Conservation (phyloP, 1,140 invertebrate genomes). For the Tenebrio molitor region DNA sequence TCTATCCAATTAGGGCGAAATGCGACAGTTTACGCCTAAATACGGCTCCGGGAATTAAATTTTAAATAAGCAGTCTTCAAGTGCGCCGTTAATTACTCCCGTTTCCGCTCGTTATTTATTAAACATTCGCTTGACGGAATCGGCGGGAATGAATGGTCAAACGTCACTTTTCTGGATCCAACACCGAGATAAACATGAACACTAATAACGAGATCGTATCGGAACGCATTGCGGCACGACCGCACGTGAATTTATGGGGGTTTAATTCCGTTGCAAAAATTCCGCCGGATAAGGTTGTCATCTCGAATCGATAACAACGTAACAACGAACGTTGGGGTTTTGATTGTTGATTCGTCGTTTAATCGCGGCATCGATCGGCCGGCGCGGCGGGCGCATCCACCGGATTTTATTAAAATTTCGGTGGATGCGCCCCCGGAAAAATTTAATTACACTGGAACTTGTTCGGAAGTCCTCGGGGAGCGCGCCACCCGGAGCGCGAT, state of each 20-base stretch:
- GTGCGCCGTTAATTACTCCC: conserved; percentile 15
- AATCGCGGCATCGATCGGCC: not conserved
- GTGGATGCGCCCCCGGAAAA: too few relatives aligned
- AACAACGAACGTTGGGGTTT: not conserved
- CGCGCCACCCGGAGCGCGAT: too few relatives aligned
- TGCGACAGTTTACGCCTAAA: conserved; percentile 15
- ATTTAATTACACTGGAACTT: too few relatives aligned
- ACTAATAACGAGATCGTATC: conserved; percentile 11
- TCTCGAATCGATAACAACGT: conserved; percentile 20
- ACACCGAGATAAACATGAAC: conserved; percentile 27
- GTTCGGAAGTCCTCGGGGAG: too few relatives aligned
- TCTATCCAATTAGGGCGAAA: conserved; percentile 11
- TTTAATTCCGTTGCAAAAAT: conserved; percentile 21
- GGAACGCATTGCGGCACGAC: not conserved
- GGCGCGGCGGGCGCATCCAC: conserved; percentile 6
- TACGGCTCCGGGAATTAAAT: conserved; percentile 1
- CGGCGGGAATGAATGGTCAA: not conserved
- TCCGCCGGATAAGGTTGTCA: not conserved
- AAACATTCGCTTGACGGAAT: too few relatives aligned
- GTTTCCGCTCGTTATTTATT: not conserved
- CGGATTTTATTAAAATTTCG: not conserved
- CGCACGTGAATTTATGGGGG: not conserved
- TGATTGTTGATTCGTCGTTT: not conserved
- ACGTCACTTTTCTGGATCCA: not conserved
- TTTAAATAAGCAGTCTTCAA: conserved; percentile 17